phyloP scores from a whole-genome alignment of 2,113 vertebrate genomes.

The Erinaceus europaeus region DNA sequence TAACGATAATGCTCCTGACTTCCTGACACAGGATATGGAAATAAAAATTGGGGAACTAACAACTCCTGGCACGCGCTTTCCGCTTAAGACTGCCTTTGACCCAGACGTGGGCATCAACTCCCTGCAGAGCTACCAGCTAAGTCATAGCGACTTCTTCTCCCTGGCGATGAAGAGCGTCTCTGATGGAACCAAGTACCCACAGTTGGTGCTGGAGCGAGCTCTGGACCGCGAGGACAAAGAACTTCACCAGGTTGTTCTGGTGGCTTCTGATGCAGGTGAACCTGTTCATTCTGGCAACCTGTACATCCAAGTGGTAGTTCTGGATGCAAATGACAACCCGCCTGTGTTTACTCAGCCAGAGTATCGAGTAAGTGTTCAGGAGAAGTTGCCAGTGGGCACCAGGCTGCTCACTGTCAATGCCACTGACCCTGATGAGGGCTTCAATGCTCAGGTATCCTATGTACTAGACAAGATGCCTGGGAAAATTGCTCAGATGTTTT shows the following conservation, averaged over 20 bases:
- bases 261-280: conserved; percentile 74
- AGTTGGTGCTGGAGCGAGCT: conserved; percentile 71
- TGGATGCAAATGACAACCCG: conserved; percentile 80
- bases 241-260: conserved; percentile 65
- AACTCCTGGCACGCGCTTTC: conserved; percentile 69
- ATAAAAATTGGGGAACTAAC: conserved; percentile 78
- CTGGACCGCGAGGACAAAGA: conserved; percentile 72
- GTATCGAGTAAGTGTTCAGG: conserved; percentile 68
- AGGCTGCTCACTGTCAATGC: conserved; percentile 72
- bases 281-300: conserved; percentile 70
- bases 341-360: conserved; percentile 75
- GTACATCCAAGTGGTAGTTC: conserved; percentile 67
- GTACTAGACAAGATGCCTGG: conserved; percentile 71
- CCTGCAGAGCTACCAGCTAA: conserved; percentile 75
- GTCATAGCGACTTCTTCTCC: conserved; percentile 69
- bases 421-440: conserved; percentile 76
- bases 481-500: conserved; percentile 59
- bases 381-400: conserved; percentile 68
- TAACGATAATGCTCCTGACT: conserved; percentile 81
- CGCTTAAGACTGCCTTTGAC: conserved; percentile 80
- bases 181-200: conserved; percentile 69
- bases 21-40: conserved; percentile 64
- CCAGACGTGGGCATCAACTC: conserved; percentile 78
- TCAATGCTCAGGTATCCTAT: conserved; percentile 76
- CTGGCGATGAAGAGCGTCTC: conserved; percentile 72